Conservation (phyloP, 1,140 invertebrate genomes). For the Carcinoscorpius rotundicauda region DNA sequence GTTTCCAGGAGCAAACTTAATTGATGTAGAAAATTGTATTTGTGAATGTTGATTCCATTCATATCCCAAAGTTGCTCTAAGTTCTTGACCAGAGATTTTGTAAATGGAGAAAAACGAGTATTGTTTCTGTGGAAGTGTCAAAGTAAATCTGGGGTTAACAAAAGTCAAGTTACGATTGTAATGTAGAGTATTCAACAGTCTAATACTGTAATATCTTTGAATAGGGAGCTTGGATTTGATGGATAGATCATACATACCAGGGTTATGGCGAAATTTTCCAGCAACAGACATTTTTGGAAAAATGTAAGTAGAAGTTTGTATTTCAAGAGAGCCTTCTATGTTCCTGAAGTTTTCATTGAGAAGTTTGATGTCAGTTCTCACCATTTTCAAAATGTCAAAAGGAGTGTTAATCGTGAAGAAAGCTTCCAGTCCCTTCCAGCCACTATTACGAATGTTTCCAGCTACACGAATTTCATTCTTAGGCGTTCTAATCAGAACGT, state of each 20-base stretch:
- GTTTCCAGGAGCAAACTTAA: neutral
- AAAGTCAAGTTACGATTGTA: conserved; percentile 6
- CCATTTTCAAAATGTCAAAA: conserved; percentile 21
- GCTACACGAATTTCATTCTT: conserved; percentile 13
- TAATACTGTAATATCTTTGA: conserved; percentile 3
- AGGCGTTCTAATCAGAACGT: conserved; percentile 4
- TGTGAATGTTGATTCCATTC: neutral
- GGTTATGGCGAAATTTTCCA: conserved; percentile 15
- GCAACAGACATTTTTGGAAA: conserved; percentile 11
- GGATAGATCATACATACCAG: conserved; percentile 18
- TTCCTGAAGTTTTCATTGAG: conserved; percentile 14
- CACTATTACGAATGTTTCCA: conserved; percentile 16
- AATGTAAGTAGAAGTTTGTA: conserved; percentile 20
- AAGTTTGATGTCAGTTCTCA: conserved; percentile 19
- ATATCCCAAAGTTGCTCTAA: neutral
- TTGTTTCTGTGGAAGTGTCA: conserved; percentile 9
- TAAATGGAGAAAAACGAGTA: conserved; percentile 12
- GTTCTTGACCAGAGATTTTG: neutral
- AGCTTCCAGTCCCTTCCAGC: conserved; percentile 23
- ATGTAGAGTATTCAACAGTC: conserved; percentile 11
- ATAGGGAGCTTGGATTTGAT: conserved; percentile 14
- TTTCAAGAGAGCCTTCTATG: conserved; percentile 19
- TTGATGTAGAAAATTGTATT: no score
- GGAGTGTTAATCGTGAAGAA: conserved; percentile 26
- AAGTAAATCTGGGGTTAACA: conserved; percentile 12